Evolutionary conservation across 30 jellyfish, hydroid and myxozoan species (phyloP).

Genomic region (Hydractinia symbiolongicarpus): DNA sequence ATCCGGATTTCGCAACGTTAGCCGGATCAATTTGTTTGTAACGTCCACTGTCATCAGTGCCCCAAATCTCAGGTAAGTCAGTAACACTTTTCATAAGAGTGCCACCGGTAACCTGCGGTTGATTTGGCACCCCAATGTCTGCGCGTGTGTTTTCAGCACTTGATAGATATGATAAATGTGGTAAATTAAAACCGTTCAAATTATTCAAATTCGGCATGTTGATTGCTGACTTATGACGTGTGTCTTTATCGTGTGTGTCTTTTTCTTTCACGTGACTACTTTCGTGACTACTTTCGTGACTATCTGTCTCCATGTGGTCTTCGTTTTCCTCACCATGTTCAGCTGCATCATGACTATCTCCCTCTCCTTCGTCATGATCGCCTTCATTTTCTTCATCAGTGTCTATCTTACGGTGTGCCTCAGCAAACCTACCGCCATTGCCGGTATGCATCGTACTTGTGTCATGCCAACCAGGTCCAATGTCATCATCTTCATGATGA

Average conservation of each 20-base stretch:
- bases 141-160: constrained; percentile 3
- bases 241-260: background rate
- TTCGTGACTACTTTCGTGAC: constrained; percentile 24
- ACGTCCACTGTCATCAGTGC: constrained; percentile 37
- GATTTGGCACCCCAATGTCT: background rate
- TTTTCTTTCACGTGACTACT: background rate
- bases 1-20: background rate
- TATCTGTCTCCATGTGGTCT: constrained; percentile 26
- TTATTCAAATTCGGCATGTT: too few species aligned
- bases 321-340: constrained; percentile 38
- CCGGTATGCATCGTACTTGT: constrained; percentile 28
- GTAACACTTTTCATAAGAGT: constrained; percentile 4
- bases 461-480: constrained; percentile 38
- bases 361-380: constrained; percentile 7
- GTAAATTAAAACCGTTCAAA: too few species aligned
- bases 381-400: constrained; percentile 28
- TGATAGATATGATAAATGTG: too few species aligned
- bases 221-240: background rate
- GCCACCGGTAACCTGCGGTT: background rate
- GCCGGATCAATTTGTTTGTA: constrained; percentile 22
- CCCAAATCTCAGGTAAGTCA: constrained; percentile 38
- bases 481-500: constrained; percentile 21
- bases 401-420: constrained; percentile 45
- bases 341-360: constrained; percentile 34
- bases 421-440: constrained; percentile 19